Conservation (phyloP, 2,888 invertebrate genomes). For the Pseudanteris insignis region DNA sequence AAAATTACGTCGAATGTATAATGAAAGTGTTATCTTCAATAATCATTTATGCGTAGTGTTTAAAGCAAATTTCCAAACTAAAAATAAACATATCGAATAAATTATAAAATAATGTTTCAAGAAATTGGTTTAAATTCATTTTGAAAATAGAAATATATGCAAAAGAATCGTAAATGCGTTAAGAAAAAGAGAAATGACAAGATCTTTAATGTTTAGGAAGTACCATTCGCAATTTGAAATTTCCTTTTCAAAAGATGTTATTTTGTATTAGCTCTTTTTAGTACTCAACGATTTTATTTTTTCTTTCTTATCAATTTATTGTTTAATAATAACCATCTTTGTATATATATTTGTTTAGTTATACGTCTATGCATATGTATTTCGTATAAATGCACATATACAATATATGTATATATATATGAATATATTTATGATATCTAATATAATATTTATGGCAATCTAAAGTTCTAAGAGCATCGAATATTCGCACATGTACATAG, state of each 20-base stretch:
- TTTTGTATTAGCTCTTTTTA: conserved; percentile 1
- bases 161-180: too few relatives aligned
- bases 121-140: too few relatives aligned
- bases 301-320: conserved; percentile 11
- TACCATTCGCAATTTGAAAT: neutral
- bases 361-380: conserved; percentile 13
- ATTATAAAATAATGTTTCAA: too few relatives aligned
- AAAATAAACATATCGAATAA: neutral
- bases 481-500: conserved; percentile 12
- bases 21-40: too few relatives aligned
- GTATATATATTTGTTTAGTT: conserved; percentile 5
- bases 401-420: conserved; percentile 17
- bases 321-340: too few relatives aligned
- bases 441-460: conserved; percentile 18
- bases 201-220: too few relatives aligned
- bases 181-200: too few relatives aligned
- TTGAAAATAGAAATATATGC: too few relatives aligned
- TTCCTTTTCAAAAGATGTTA: conserved; percentile 2
- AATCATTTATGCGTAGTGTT: too few relatives aligned
- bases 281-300: conserved; percentile 2
- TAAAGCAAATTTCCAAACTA: neutral
- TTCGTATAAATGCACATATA: conserved; percentile 13
- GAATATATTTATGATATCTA: conserved; percentile 13
- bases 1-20: too few relatives aligned
- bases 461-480: conserved; percentile 21